Base-by-base conservation (phyloP, 2,888 invertebrate species). In the Amphiduros pacificus region DNA sequence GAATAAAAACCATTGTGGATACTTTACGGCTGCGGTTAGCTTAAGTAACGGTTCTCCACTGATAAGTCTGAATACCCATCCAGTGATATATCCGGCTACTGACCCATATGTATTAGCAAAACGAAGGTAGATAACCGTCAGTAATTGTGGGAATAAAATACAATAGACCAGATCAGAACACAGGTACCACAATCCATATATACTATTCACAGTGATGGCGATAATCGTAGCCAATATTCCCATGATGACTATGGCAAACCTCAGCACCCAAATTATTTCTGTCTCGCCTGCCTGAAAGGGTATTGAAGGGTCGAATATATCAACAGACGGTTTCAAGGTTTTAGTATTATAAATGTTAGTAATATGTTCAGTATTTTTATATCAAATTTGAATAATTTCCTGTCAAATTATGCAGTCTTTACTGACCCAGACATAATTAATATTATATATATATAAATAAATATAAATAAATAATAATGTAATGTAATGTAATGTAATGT, bases 131-230 rank as follows among this genome's bases (percentile, higher is more conserved):
- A 98, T 94, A 73, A 98, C 97, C 90, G 95, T 95, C 74, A 97
- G 87, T 27, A 98, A 88, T 41, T 63, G 63, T 0, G 98, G 98
- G 84, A 98, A 99, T 73, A 99, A 88, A 79, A 98, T 94, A 71
- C 96, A 96, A 87, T 97, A 99, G 69, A 98, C 96, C 81, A 99
- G 86, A 85, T 98, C 98, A 51, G 97, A 95, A 85, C 97, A 97
- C 89, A 99, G 91, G 66, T 94, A 95, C 96, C 96, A 98, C 61
- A 98, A 87, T 14, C 94, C 96, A 83, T 98, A 98, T 81, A 99
- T 96, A 73, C 95, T 94, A 67, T 94, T 93, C 74, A 98, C 96
- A 68, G 93, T 93, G 72, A 98, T 87, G 17, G 96, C 98, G 94
- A 98, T 96, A 68, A 92, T 87, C 6, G 97, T 71, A 93, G 80